These are phyloP conservation scores for Eupristina koningsbergeri DNA, from an alignment of 1,140 invertebrate species.

Conservation along the genomic window DNA sequence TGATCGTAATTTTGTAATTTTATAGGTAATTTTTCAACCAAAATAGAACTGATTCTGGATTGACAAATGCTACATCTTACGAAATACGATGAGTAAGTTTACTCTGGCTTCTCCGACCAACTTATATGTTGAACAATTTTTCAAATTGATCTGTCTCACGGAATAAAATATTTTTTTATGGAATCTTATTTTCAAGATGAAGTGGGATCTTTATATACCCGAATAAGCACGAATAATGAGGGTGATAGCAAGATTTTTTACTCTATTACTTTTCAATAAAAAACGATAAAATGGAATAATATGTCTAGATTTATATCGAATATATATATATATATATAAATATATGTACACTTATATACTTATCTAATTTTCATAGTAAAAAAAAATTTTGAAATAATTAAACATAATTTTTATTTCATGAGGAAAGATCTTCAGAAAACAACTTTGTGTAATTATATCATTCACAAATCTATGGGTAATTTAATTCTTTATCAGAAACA, in stretches of 20 bases:
- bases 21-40: constrained; percentile 41
- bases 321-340: too few relatives aligned
- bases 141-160: constrained; percentile 53
- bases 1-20: constrained; percentile 22
- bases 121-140: constrained; percentile 28
- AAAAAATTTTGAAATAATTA: too few relatives aligned
- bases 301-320: too few relatives aligned
- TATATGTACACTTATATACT: too few relatives aligned
- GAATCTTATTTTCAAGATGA: constrained; percentile 45
- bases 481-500: too few relatives aligned
- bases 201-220: neutral
- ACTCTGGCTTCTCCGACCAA: neutral
- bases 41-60: constrained; percentile 6
- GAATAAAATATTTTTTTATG: constrained; percentile 52
- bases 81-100: neutral
- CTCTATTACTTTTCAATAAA: too few relatives aligned
- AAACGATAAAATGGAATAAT: too few relatives aligned
- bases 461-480: too few relatives aligned
- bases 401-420: too few relatives aligned
- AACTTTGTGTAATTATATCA: too few relatives aligned
- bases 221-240: neutral
- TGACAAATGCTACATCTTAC: neutral
- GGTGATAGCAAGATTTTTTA: neutral
- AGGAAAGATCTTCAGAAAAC: too few relatives aligned
- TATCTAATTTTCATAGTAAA: too few relatives aligned